Conservation (phyloP, 2,888 invertebrate species). For the Lepidocyrtoides sp. region DNA sequence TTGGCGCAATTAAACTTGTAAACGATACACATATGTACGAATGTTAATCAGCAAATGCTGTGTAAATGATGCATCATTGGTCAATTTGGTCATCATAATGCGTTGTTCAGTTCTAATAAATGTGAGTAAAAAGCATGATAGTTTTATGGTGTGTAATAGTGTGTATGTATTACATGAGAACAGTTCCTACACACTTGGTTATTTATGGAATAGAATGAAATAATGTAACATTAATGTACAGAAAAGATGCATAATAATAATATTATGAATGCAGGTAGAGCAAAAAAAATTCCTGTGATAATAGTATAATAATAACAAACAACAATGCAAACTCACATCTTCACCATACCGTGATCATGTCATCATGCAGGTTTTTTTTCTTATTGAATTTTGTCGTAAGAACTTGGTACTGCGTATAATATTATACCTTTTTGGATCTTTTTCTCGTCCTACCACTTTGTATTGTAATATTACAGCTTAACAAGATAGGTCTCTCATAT, state of each 20-base stretch:
- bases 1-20: not conserved
- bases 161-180: not conserved
- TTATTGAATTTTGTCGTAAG: not conserved
- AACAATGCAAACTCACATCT: slow-evolving; percentile 6
- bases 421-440: not conserved
- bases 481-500: not conserved
- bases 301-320: slow-evolving; percentile 13
- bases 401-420: not conserved
- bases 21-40: not conserved
- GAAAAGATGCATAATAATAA: slow-evolving; percentile 13
- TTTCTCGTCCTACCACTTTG: too few relatives aligned
- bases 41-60: not conserved
- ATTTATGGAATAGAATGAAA: not conserved
- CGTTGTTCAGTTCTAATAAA: not conserved
- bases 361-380: slow-evolving; percentile 14
- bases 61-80: too few relatives aligned
- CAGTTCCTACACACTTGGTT: not conserved
- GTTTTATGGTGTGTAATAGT: not conserved
- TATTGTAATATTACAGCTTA: not conserved
- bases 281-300: not conserved
- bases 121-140: not conserved
- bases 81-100: not conserved
- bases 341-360: not conserved
- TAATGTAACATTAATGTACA: not conserved
- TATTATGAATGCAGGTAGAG: slow-evolving; percentile 10